Conservation (phyloP, 1,140 invertebrate genomes). For the Colletes latitarsis region DNA sequence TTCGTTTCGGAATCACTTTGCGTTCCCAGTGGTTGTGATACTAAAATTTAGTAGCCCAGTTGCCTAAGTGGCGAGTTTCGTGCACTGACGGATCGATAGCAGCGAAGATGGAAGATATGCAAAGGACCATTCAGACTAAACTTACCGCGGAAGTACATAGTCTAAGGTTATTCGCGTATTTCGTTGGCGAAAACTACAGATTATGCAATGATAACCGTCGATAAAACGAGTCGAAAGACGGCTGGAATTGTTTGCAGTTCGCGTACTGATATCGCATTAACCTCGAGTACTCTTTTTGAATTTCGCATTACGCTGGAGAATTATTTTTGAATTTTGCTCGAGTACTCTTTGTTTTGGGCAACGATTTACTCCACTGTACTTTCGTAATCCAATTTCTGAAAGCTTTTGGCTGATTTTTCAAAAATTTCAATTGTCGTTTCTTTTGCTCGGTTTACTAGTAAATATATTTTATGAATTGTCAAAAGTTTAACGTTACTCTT, state of each 20-base stretch:
- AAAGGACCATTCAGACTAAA: constrained; percentile 23
- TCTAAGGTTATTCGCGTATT: too few species aligned
- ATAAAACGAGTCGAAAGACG: too few species aligned
- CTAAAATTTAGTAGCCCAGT: constrained; percentile 24
- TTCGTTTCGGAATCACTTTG: neutral
- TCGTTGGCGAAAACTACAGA: too few species aligned
- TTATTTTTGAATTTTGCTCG: too few species aligned
- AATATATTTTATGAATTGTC: neutral
- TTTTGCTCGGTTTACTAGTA: neutral
- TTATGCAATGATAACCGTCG: too few species aligned
- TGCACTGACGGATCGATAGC: constrained; percentile 39
- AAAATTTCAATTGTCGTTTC: neutral
- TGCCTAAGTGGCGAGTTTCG: constrained; percentile 34
- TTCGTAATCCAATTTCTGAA: neutral
- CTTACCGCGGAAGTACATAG: neutral
- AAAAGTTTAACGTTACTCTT: too few species aligned
- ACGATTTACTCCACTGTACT: neutral
- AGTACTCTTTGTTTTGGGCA: too few species aligned
- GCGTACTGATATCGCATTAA: too few species aligned
- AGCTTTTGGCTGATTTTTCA: neutral
- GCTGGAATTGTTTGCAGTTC: too few species aligned
- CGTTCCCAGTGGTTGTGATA: constrained; percentile 16
- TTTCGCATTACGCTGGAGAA: too few species aligned
- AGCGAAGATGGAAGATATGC: constrained; percentile 40
- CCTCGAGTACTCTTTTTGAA: too few species aligned